Percentiles rank a stretch among this genome's conserved stretches.
Conservation (phyloP, 2,888 invertebrate genomes). For the Perithous albicinctus region DNA sequence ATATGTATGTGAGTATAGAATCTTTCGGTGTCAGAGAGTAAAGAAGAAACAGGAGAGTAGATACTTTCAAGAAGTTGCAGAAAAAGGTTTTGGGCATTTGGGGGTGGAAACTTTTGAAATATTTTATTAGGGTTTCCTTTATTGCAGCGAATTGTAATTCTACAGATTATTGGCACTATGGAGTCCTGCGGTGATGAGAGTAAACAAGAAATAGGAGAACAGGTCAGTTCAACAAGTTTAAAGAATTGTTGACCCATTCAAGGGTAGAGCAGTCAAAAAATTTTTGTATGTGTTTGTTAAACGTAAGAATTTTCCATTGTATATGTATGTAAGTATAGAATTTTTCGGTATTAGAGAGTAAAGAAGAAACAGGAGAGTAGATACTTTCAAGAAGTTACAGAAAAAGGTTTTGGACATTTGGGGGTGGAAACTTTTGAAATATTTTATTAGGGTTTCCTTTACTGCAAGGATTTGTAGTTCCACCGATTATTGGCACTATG, state of each 20-base stretch:
- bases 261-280: neutral
- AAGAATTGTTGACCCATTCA: neutral
- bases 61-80: no score
- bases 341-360: neutral
- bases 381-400: conserved; percentile 41
- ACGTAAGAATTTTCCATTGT: conserved; percentile 8
- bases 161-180: neutral
- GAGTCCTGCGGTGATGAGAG: neutral
- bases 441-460: neutral
- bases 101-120: no score
- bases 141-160: conserved; percentile 2
- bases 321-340: conserved; percentile 11
- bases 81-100: no score
- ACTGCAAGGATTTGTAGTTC: conserved; percentile 9
- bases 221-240: conserved; percentile 51
- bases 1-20: no score
- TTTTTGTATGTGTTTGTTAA: neutral
- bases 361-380: conserved; percentile 64
- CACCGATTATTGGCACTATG: neutral
- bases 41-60: no score
- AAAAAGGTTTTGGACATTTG: neutral
- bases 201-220: conserved; percentile 62
- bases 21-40: no score
- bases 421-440: neutral
- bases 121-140: no score